A percentile compares a stretch with the other conserved stretches of the same genome.
Evolutionary conservation across 2,888 invertebrate genomes (phyloP).

Genomic region (Anodontia alba): DNA sequence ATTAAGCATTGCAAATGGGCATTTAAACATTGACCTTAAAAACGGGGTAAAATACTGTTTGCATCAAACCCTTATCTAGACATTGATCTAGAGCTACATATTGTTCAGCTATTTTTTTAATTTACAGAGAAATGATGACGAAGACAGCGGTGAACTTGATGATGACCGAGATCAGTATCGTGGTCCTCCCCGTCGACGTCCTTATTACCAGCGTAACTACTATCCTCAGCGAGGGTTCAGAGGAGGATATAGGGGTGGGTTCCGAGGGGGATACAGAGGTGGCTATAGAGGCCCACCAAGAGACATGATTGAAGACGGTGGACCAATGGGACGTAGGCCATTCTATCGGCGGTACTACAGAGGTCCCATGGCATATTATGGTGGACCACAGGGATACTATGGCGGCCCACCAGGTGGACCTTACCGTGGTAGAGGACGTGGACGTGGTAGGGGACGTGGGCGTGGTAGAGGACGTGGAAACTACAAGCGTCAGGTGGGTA

Average conservation of each 20-base stretch:
- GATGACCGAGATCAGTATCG: neutral
- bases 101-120: neutral
- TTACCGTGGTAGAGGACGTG: constrained; percentile 59
- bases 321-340: constrained; percentile 68
- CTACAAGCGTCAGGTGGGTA: constrained; percentile 63
- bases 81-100: too few species aligned
- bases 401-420: constrained; percentile 36
- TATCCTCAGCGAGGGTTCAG: constrained; percentile 37
- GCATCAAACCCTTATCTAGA: too few species aligned
- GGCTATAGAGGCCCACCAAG: constrained; percentile 33
- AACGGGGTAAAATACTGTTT: too few species aligned
- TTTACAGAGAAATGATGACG: constrained; percentile 26
- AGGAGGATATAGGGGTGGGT: constrained; percentile 25
- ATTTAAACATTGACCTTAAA: too few species aligned
- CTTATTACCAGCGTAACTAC: constrained; percentile 43
- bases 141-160: neutral
- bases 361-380: constrained; percentile 67
- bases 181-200: constrained; percentile 46
- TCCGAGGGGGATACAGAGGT: constrained; percentile 40
- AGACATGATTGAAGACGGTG: constrained; percentile 48
- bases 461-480: constrained; percentile 62
- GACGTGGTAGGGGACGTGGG: constrained; percentile 64
- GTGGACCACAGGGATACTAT: constrained; percentile 59
- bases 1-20: too few species aligned
- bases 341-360: constrained; percentile 78